Conservation (phyloP, 2,113 vertebrate species). For the Setophaga coronata region DNA sequence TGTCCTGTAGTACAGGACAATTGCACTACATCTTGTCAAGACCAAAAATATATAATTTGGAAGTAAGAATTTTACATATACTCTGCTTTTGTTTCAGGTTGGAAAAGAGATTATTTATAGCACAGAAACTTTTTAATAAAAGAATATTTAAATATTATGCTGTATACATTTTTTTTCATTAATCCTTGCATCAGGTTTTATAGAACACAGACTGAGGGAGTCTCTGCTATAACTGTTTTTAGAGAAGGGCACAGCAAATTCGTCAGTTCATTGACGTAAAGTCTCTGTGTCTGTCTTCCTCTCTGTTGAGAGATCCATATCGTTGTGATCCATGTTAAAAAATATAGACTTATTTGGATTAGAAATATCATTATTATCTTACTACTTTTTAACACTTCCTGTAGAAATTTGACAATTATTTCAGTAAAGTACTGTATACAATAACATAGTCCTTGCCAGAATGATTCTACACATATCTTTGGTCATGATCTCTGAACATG, state of each 20-base stretch:
- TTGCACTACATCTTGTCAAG: neutral
- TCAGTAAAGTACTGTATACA: neutral
- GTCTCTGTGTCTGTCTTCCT: neutral
- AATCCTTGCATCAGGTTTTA: neutral
- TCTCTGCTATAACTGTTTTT: neutral
- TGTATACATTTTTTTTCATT: neutral
- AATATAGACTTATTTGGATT: neutral
- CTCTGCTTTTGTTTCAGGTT: neutral
- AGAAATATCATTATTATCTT: neutral
- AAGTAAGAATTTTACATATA: neutral
- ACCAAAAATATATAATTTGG: neutral
- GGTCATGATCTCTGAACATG: neutral
- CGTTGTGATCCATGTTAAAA: neutral
- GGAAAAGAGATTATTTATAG: neutral
- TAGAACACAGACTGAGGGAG: neutral
- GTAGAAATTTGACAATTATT: neutral
- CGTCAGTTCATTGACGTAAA: neutral
- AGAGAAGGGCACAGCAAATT: neutral
- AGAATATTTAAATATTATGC: rapidly evolving
- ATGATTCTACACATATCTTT: neutral
- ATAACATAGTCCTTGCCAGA: neutral
- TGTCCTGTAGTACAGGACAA: neutral
- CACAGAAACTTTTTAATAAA: neutral
- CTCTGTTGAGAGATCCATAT: neutral
- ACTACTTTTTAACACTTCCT: neutral